These are phyloP conservation scores for Antitype chi DNA, from an alignment of 2,888 invertebrate genomes.

Conservation along the genomic window DNA sequence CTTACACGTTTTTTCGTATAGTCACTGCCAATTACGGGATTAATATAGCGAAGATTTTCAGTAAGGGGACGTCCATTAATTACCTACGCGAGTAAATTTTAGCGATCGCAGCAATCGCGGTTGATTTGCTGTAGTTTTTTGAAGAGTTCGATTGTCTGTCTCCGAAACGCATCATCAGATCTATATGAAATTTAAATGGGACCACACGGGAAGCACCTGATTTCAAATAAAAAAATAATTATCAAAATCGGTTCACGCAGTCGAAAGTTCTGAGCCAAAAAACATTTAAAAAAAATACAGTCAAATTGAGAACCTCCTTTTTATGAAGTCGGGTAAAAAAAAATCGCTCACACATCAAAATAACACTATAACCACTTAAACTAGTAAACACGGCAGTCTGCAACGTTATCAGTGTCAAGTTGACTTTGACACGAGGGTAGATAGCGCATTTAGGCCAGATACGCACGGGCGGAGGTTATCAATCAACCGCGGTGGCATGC, in stretches of 20 bases:
- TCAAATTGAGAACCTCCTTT: too few species aligned
- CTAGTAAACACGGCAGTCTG: conserved; percentile 47
- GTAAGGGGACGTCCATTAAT: not conserved
- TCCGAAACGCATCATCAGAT: too few species aligned
- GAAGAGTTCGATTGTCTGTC: too few species aligned
- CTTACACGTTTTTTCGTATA: conserved; percentile 21
- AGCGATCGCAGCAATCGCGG: too few species aligned
- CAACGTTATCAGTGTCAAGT: conserved; percentile 67
- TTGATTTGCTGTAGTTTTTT: too few species aligned
- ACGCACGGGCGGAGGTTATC: conserved; percentile 70
- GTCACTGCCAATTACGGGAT: conserved; percentile 25
- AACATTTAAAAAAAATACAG: too few species aligned
- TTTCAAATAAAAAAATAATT: too few species aligned
- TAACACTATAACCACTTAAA: conserved; percentile 16
- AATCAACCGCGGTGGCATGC: conserved; percentile 64
- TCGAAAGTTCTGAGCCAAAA: too few species aligned
- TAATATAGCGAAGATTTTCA: not conserved
- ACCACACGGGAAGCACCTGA: too few species aligned
- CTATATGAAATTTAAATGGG: too few species aligned
- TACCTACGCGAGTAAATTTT: too few species aligned
- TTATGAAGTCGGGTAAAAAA: not conserved
- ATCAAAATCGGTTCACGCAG: too few species aligned
- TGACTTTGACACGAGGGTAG: conserved; percentile 73
- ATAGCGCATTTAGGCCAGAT: conserved; percentile 71
- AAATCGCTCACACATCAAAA: not conserved